Conservation (phyloP, 2,113 vertebrate genomes). For the Anarrhichthys ocellatus region DNA sequence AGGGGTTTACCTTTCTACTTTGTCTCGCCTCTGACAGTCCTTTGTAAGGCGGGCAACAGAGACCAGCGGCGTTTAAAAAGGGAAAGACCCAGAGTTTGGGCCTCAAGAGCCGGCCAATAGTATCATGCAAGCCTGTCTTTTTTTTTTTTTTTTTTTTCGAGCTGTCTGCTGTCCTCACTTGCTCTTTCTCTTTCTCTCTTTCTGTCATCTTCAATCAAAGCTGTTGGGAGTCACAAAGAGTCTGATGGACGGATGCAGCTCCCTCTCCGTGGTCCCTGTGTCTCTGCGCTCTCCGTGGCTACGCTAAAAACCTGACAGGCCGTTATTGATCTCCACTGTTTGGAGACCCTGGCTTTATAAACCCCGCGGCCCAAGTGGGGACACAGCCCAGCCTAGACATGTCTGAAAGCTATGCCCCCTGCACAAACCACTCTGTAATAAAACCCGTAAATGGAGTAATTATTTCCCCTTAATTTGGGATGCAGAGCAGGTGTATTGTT, state of each 20-base stretch:
- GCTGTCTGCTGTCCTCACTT: conserved; percentile 38
- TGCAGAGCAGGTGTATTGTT: neutral
- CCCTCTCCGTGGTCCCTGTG: conserved; percentile 51
- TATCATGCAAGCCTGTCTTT: conserved; percentile 33
- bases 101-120: conserved; percentile 17
- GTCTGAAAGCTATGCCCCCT: neutral
- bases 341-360: conserved; percentile 46
- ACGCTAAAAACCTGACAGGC: conserved; percentile 71
- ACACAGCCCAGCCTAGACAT: conserved; percentile 1
- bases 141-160: conserved; percentile 27
- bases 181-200: conserved; percentile 38
- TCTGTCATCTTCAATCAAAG: conserved; percentile 73
- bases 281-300: conserved; percentile 54
- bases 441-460: neutral
- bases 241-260: conserved; percentile 53
- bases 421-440: neutral
- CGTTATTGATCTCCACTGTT: conserved; percentile 69
- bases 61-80: conserved; percentile 21
- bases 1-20: conserved; percentile 33
- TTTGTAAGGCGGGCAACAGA: conserved; percentile 36
- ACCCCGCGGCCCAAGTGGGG: conserved; percentile 23
- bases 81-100: conserved; percentile 5
- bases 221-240: conserved; percentile 56
- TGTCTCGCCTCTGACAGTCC: conserved; percentile 37
- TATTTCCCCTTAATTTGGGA: neutral